Percentiles rank a stretch among this genome's conserved stretches.
Conservation (phyloP, 2,797 vertebrate genomes). For the Melanotaenia trifasciata region DNA sequence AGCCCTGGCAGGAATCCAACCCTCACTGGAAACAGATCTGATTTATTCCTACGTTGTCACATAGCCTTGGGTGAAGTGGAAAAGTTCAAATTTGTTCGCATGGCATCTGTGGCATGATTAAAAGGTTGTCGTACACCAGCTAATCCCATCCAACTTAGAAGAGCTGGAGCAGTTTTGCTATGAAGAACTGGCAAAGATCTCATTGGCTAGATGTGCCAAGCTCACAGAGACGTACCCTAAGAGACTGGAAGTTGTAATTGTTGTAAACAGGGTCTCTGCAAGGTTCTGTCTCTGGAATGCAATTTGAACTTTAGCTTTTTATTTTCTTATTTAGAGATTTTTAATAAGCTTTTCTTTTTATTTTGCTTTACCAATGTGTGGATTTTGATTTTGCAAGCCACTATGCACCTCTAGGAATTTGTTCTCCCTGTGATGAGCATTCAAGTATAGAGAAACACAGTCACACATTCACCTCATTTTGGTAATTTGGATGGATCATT, state of each 20-base stretch:
- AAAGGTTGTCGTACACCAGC: neutral
- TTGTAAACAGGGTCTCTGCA: neutral
- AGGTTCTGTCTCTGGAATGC: neutral
- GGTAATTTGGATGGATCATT: constrained; percentile 51
- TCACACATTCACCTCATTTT: constrained; percentile 38
- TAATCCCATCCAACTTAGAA: neutral
- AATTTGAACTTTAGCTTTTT: neutral
- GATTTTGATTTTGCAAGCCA: neutral
- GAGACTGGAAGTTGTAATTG: neutral
- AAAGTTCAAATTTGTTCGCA: neutral
- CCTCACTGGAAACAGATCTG: neutral
- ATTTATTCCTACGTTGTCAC: neutral
- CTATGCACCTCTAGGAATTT: neutral
- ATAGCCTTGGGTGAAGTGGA: neutral
- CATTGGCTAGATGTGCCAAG: neutral
- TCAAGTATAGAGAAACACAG: neutral
- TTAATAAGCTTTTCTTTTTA: neutral
- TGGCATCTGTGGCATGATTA: neutral
- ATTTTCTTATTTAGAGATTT: neutral
- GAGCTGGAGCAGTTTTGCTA: neutral
- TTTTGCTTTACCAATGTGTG: neutral
- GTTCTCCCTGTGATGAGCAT: constrained; percentile 1
- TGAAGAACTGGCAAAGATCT: neutral
- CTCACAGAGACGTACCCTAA: neutral
- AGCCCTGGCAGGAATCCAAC: too few species aligned